Evolutionary conservation across 1,140 invertebrate species (phyloP).

Genomic region (Aradophagus sp.): DNA sequence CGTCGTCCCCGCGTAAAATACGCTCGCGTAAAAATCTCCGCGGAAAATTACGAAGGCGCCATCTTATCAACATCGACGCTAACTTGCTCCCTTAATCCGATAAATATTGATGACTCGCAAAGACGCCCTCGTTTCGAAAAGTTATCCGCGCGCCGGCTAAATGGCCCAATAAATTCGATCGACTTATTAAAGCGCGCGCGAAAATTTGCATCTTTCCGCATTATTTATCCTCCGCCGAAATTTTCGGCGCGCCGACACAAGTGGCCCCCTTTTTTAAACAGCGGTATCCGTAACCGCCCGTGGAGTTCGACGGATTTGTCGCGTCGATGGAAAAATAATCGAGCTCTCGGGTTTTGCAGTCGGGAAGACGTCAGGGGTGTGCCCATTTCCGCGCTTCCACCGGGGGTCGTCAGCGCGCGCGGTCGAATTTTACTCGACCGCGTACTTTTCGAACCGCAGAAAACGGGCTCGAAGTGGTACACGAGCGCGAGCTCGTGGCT

Average conservation of each 20-base stretch:
- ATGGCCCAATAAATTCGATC: constrained; percentile 17
- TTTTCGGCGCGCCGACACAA: too few relatives aligned
- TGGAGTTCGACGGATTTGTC: too few relatives aligned
- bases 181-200: constrained; percentile 18
- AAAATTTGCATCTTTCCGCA: constrained; percentile 21
- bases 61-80: constrained; percentile 29
- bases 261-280: constrained; percentile 49
- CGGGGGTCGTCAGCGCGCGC: constrained; percentile 26
- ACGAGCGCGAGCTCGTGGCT: constrained; percentile 24
- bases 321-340: constrained; percentile 39
- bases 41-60: constrained; percentile 8
- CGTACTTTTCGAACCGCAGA: constrained; percentile 47
- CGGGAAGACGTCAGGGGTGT: too few relatives aligned
- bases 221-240: constrained; percentile 36
- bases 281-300: too few relatives aligned
- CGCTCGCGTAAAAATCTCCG: constrained; percentile 3
- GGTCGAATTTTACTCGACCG: constrained; percentile 42
- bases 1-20: too few relatives aligned
- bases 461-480: constrained; percentile 30
- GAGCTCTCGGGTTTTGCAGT: too few relatives aligned
- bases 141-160: too few relatives aligned
- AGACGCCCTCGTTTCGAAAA: too few relatives aligned
- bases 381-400: neutral
- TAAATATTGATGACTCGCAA: constrained; percentile 28
- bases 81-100: constrained; percentile 1